These are phyloP conservation scores for Anodontia alba DNA, from an alignment of 2,888 invertebrate genomes.

Conservation along the genomic window DNA sequence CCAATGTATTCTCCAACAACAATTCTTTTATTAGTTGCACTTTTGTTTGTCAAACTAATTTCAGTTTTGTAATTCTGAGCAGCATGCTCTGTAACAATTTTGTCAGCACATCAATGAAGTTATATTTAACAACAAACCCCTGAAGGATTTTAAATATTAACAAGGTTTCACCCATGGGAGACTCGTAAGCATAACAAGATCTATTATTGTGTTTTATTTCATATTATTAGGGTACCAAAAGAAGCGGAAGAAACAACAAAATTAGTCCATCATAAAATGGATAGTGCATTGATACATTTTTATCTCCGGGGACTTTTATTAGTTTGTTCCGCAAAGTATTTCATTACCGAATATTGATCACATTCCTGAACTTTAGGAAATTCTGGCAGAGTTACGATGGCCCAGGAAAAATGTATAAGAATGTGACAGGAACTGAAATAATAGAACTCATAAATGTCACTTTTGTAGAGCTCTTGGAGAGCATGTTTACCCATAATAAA, in stretches of 20 bases:
- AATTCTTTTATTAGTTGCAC: too few species aligned
- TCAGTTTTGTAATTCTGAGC: too few species aligned
- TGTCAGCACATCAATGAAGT: not conserved
- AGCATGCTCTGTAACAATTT: too few species aligned
- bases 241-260: not conserved
- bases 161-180: not conserved
- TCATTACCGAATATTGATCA: slow-evolving; percentile 17
- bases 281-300: slow-evolving; percentile 10
- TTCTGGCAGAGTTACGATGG: slow-evolving; percentile 11
- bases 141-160: not conserved
- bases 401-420: not conserved
- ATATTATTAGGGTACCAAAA: slow-evolving; percentile 6
- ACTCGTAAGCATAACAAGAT: not conserved
- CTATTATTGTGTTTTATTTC: not conserved
- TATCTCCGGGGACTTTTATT: slow-evolving; percentile 4
- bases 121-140: not conserved
- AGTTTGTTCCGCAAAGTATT: slow-evolving; percentile 19
- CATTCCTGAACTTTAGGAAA: slow-evolving; percentile 1
- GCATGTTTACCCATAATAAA: slow-evolving; percentile 5
- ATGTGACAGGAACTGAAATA: not conserved
- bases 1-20: too few species aligned
- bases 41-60: too few species aligned
- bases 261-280: slow-evolving; percentile 14
- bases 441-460: slow-evolving; percentile 11
- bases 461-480: not conserved